These are phyloP conservation scores for Agonopterix subpropinquella DNA, from an alignment of 2,888 invertebrate genomes.

Conservation along the genomic window DNA sequence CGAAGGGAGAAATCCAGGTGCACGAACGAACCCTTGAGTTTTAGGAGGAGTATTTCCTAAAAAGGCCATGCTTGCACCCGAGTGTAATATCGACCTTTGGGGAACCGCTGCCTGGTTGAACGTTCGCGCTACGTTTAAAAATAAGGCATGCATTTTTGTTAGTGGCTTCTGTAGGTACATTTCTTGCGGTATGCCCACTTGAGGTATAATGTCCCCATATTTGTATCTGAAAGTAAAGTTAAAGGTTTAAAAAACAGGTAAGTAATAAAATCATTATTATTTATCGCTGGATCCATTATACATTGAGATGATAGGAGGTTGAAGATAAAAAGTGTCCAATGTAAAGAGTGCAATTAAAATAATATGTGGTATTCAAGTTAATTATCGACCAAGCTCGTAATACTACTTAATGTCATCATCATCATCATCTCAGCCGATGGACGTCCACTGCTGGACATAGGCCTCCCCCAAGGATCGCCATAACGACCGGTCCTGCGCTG, in stretches of 20 bases:
- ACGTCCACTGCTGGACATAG: too few relatives aligned
- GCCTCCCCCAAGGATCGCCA: too few relatives aligned
- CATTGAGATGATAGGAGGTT: too few relatives aligned
- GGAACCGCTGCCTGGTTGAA: constrained; percentile 15
- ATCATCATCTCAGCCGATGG: too few relatives aligned
- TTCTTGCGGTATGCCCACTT: not conserved
- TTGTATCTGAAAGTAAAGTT: not conserved
- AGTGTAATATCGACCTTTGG: constrained; percentile 8
- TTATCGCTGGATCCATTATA: too few relatives aligned
- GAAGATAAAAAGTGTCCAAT: too few relatives aligned
- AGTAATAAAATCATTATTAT: not conserved
- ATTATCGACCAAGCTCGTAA: too few relatives aligned
- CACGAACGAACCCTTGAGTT: not conserved
- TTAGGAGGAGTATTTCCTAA: not conserved
- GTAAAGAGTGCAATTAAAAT: too few relatives aligned
- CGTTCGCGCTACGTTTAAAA: constrained; percentile 19
- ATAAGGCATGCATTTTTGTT: constrained; percentile 13
- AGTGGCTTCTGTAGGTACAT: not conserved
- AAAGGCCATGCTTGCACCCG: not conserved
- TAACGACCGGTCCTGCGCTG: too few relatives aligned
- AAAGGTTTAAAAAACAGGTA: not conserved
- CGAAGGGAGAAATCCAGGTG: not conserved
- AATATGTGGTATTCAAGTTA: too few relatives aligned
- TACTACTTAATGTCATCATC: too few relatives aligned
- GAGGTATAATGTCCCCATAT: not conserved